Base-by-base conservation (phyloP, 2,797 vertebrate species). In the Morus bassanus region DNA sequence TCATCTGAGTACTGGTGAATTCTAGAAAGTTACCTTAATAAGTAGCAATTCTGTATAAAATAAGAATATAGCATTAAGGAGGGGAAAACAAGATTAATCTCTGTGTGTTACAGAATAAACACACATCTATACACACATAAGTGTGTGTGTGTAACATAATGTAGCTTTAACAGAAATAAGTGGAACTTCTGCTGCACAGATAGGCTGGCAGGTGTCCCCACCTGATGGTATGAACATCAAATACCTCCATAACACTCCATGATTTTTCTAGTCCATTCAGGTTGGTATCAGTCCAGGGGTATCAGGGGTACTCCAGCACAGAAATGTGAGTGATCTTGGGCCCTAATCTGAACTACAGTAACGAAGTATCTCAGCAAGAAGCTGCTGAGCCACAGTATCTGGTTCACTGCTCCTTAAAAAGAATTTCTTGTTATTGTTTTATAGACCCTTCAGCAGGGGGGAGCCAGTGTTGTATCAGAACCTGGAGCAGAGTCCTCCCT, bases 41-140 rank as follows among this genome's bases (percentile, higher is more conserved):
- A 46, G 5, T 27, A 45, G 8, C 24, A 87, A 13, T 56, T 75
- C 30, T 64, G 28, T 45, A 28, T 50, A 33, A 48, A 70, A 60
- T 53, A 41, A 73, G 15, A 48, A 30, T 12, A 18, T 1, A 41
- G 16, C 11, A 6, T 5, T 46, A 41, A 8, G 10, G 7, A 15
- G 8, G 13, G 7, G 35, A 9, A 57, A 22, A 7, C 8, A 39
- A 48, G 13, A 72, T n/a, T 35, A 9, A 28, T 59, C 23, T 33
- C 5, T 56, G 2, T 37, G 37, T 59, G 18, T 24, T 18, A 12
- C 18, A 9, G 35, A 35, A 24, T 50, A 69, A 73, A 6, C 10
- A 13, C 10, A 15, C 6, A 13, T 3, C 11, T 9, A 7, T 25
- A 6, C 25, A 11, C 1, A 10, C 30, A 5, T 19, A 6, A 13